These are phyloP conservation scores for Ploceus nigricollis DNA, from an alignment of 2,113 vertebrate genomes.

Conservation along the genomic window DNA sequence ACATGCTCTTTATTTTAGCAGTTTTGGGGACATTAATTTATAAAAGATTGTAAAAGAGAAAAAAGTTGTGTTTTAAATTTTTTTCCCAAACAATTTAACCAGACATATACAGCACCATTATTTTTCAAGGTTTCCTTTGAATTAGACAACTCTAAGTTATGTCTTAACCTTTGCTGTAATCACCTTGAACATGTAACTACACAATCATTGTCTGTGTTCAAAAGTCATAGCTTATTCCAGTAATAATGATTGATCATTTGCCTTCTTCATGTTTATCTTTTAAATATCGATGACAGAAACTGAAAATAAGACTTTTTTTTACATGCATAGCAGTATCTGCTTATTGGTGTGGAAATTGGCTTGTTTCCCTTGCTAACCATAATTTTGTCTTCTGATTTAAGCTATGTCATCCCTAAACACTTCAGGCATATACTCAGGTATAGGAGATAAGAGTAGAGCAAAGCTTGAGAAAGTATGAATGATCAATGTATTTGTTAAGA, in stretches of 20 bases:
- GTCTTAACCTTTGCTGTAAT: not conserved
- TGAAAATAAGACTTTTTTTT: not conserved
- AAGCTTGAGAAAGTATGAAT: not conserved
- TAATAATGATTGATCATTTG: not conserved
- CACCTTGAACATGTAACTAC: not conserved
- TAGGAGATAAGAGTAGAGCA: not conserved
- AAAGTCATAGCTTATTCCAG: not conserved
- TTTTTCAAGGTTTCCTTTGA: not conserved
- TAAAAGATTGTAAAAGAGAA: not conserved
- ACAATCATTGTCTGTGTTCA: not conserved
- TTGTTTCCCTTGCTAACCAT: not conserved
- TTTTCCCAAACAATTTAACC: not conserved
- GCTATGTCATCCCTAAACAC: not conserved
- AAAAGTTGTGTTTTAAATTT: not conserved
- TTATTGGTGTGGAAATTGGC: not conserved
- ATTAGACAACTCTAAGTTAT: not conserved
- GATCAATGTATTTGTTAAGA: not conserved
- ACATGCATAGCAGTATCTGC: accelerated
- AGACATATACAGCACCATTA: not conserved
- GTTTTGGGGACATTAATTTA: not conserved
- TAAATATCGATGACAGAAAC: not conserved
- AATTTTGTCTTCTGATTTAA: not conserved
- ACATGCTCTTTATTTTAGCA: not conserved
- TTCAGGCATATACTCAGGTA: not conserved
- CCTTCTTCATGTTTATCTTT: not conserved